Conservation (phyloP, 2,113 vertebrate genomes). For the Gavialis gangeticus region DNA sequence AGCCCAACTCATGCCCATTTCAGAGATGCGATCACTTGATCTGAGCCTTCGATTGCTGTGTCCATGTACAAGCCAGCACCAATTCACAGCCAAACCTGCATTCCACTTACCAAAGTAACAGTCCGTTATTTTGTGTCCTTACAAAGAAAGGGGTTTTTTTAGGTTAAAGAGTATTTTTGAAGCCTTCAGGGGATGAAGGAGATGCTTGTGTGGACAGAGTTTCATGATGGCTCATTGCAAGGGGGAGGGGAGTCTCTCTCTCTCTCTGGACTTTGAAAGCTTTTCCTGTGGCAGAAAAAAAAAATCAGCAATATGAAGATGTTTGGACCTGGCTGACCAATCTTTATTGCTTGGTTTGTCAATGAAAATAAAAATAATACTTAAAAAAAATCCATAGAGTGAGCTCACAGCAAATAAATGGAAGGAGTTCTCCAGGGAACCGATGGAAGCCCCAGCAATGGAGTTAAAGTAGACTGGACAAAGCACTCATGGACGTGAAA, state of each 20-base stretch:
- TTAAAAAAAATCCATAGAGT: conserved; percentile 67
- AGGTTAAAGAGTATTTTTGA: conserved; percentile 41
- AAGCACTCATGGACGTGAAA: conserved; percentile 58
- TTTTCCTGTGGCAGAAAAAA: conserved; percentile 22
- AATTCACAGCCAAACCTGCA: conserved; percentile 38
- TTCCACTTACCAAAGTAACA: conserved; percentile 48
- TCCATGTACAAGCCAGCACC: conserved; percentile 58
- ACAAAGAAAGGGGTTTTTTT: conserved; percentile 51
- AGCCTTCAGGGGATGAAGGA: conserved; percentile 52
- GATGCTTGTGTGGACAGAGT: neutral
- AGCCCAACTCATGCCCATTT: conserved; percentile 34
- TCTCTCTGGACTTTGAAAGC: conserved; percentile 7
- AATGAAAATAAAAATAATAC: conserved; percentile 74
- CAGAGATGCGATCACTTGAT: conserved; percentile 7
- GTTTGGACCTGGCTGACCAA: conserved; percentile 17
- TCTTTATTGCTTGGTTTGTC: conserved; percentile 66
- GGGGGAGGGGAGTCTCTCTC: neutral
- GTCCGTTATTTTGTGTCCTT: conserved; percentile 50
- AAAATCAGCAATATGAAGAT: neutral
- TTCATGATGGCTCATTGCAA: neutral
- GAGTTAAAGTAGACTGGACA: conserved; percentile 51
- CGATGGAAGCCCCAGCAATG: conserved; percentile 11
- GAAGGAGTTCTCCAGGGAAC: conserved; percentile 48
- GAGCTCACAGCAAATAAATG: conserved; percentile 64
- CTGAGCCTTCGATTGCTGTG: neutral